Evolutionary conservation across 2,797 vertebrate species (phyloP), one percentile per base, ranked within the genome.

Genomic region (Micrastur ruficollis): DNA sequence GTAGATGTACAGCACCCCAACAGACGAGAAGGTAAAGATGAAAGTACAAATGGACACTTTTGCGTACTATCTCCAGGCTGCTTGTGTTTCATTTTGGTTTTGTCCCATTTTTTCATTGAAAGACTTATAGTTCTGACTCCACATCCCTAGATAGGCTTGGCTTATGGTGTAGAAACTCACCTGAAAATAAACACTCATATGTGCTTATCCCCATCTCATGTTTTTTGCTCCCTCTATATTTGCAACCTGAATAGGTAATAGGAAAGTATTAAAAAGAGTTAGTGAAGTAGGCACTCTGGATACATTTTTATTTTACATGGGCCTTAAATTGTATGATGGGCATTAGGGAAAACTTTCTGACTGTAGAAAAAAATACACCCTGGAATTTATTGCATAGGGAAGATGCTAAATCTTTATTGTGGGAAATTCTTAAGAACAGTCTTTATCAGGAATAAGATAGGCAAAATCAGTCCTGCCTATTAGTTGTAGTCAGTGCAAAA

Each of bases 1-100:
- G 95, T 98, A 25, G 99, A 98, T 81, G 95, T 95, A 56, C 97
- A 98, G 56, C 97, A 95, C 56, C 75, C 97, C 79, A 96, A 95
- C 44, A 83, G 91, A 95, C 96, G 87, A 81, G 98, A 98, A 98
- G 98, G 98, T 98, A 98, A 97, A 76, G 36, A 53, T 18, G 6
- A 58, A 94, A 85, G 31, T 14, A 71, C 7, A 55, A 38, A 40
- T 5, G 36, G 27, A 55, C 8, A 36, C 3, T 59, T 92, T 32
- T 47, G 10, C 12, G 42, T 46, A 32, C 12, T 20, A 5, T 44
- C 21, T 66, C 12, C 23, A 78, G 61, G 20, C 3, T 47, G 47
- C 21, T 53, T 56, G 19, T 31, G 29, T 71, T 38, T 70, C 40
- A 42, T 67, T 80, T 63, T 59, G 8, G 8, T 36, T 56, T 47